Conservation (phyloP, 2,797 vertebrate genomes). For the Dicrostonyx torquatus region DNA sequence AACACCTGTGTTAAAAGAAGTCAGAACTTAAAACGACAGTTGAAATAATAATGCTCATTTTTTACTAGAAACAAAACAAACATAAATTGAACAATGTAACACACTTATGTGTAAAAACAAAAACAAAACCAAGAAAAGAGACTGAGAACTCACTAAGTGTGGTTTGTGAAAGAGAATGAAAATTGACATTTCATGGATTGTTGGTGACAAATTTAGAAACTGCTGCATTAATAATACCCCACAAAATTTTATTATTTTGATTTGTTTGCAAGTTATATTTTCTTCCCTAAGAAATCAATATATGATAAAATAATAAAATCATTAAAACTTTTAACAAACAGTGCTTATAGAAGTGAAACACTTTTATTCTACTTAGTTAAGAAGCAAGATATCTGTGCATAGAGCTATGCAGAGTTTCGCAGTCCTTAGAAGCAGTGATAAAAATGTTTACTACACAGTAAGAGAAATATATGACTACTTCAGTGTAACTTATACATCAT, state of each 20-base stretch:
- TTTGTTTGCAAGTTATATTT: constrained; percentile 10
- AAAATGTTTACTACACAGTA: not conserved
- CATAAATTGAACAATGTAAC: not conserved
- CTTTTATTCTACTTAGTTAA: not conserved
- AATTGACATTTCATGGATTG: not conserved
- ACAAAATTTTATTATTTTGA: not conserved
- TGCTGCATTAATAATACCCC: not conserved
- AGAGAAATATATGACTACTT: not conserved
- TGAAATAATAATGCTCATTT: constrained; percentile 15
- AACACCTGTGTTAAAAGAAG: constrained; percentile 14
- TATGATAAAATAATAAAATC: constrained; percentile 12
- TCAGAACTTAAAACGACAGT: not conserved
- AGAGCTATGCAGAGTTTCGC: not conserved
- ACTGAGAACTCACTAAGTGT: not conserved
- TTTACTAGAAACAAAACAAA: constrained; percentile 23
- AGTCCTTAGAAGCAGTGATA: not conserved
- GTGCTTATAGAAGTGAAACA: not conserved
- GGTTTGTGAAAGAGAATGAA: not conserved
- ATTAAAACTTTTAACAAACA: constrained; percentile 28
- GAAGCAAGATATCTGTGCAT: not conserved
- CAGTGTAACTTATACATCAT: not conserved
- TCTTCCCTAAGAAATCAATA: constrained; percentile 35
- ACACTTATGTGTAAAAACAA: not conserved
- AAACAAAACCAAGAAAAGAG: not conserved
- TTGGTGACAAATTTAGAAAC: not conserved